Evolutionary conservation across 2,113 vertebrate genomes (phyloP).

Genomic region (Ifrita kowaldi): DNA sequence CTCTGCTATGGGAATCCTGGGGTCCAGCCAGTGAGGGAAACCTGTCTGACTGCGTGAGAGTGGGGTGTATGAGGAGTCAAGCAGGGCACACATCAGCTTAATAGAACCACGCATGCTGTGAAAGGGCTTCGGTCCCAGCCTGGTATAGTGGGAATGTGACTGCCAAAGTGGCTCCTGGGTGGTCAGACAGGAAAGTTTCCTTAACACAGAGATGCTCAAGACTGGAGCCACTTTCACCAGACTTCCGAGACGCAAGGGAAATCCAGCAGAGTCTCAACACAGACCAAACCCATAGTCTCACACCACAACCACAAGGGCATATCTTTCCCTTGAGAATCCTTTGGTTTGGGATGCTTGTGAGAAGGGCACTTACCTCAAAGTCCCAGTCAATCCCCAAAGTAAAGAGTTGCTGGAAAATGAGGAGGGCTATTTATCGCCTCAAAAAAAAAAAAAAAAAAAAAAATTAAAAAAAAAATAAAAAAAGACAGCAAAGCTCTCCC

Average conservation of each 20-base stretch:
- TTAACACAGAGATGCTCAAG: background rate
- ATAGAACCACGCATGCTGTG: background rate
- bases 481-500: background rate
- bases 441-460: background rate
- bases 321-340: background rate
- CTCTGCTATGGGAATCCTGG: background rate
- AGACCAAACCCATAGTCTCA: background rate
- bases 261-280: background rate
- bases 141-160: background rate
- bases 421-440: background rate
- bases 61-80: background rate
- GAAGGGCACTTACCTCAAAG: background rate
- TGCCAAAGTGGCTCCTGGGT: background rate
- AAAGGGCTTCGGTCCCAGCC: background rate
- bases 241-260: background rate
- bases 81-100: background rate
- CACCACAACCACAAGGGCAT: fast-evolving
- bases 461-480: background rate
- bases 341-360: background rate
- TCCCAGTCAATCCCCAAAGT: background rate
- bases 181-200: background rate
- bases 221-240: background rate
- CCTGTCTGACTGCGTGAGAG: background rate
- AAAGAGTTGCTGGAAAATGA: background rate
- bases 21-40: background rate